These are phyloP conservation scores for Ariopsis seemanni DNA, from an alignment of 2,113 vertebrate species.

Conservation along the genomic window DNA sequence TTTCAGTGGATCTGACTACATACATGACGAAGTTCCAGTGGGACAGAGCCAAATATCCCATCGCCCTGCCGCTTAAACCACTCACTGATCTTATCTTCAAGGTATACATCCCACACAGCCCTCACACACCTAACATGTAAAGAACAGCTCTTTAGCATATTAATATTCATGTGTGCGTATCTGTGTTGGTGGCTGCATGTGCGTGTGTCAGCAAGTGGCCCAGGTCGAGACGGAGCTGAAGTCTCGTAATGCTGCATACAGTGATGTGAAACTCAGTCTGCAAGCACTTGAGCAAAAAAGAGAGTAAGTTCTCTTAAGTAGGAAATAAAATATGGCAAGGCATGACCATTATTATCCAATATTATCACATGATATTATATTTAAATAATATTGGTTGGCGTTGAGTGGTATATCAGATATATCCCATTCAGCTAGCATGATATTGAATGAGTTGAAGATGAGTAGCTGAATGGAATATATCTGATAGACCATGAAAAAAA, in stretches of 20 bases:
- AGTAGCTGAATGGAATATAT: too few relatives aligned
- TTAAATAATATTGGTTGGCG: too few relatives aligned
- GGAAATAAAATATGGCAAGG: background rate
- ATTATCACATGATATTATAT: too few relatives aligned
- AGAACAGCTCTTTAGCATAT: slow-evolving; percentile 16
- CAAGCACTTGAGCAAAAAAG: slow-evolving; percentile 79
- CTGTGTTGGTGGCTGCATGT: slow-evolving; percentile 32
- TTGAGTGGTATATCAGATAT: too few relatives aligned
- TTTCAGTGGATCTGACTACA: slow-evolving; percentile 83
- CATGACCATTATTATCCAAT: background rate
- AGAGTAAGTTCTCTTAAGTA: slow-evolving; percentile 71
- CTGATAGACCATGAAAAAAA: too few relatives aligned
- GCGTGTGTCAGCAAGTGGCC: slow-evolving; percentile 80
- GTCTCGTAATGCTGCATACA: slow-evolving; percentile 76
- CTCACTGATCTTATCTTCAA: slow-evolving; percentile 87
- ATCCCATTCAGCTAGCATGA: too few relatives aligned
- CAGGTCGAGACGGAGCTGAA: slow-evolving; percentile 88
- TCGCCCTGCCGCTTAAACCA: slow-evolving; percentile 81
- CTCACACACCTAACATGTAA: background rate
- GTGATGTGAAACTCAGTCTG: slow-evolving; percentile 78
- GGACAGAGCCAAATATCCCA: slow-evolving; percentile 95
- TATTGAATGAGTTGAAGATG: too few relatives aligned
- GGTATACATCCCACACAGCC: slow-evolving; percentile 69
- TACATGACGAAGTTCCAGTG: slow-evolving; percentile 91
- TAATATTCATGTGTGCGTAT: slow-evolving; percentile 34